phyloP scores from a whole-genome alignment of 2,888 invertebrate genomes.

The Glaucopsyche alexis region DNA sequence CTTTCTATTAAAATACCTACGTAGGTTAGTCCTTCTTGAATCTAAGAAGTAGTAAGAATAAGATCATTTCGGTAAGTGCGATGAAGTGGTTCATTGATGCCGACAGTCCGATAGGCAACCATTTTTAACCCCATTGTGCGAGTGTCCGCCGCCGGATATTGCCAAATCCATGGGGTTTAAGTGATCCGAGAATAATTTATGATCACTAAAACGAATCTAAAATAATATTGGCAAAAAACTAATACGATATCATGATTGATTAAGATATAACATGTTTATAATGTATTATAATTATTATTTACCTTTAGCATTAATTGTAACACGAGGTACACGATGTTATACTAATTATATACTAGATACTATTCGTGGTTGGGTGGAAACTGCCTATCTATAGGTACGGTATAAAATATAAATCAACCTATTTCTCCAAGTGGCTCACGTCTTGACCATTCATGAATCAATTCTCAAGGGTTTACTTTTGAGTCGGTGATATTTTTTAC shows the following conservation, averaged over 20 bases:
- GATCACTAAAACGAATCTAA: slow-evolving; percentile 41
- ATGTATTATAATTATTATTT: no score
- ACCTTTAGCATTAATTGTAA: no score
- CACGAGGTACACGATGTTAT: no score
- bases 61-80: slow-evolving; percentile 46
- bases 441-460: no score
- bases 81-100: slow-evolving; percentile 60
- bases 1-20: background rate
- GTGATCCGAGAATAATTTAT: slow-evolving; percentile 66
- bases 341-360: no score
- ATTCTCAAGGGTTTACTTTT: no score
- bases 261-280: no score
- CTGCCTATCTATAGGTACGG: no score
- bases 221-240: background rate
- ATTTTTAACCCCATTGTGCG: slow-evolving; percentile 74
- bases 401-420: no score
- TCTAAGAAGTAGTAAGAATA: background rate
- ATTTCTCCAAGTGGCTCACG: no score
- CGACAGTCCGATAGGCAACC: slow-evolving; percentile 62
- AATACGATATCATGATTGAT: background rate
- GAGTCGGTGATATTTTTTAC: no score
- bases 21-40: background rate
- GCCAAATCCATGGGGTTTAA: slow-evolving; percentile 54
- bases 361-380: no score
- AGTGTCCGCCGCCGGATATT: slow-evolving; percentile 51